phyloP scores from a whole-genome alignment of 2,888 invertebrate genomes.

The Pristionchus maxplancki region DNA sequence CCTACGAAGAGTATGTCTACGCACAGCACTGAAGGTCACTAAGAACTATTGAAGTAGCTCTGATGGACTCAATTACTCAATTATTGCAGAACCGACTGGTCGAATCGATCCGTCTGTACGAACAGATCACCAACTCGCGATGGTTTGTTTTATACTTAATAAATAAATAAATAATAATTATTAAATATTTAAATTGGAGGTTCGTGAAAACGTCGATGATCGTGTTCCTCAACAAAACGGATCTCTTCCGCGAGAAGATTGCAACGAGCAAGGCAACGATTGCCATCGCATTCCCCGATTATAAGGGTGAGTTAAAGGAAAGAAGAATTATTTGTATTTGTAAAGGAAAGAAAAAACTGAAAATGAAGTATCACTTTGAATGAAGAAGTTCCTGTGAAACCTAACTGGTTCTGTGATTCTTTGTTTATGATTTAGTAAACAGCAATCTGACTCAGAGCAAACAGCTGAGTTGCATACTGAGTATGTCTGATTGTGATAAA shows the following conservation, averaged over 20 bases:
- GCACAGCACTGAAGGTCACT: too few relatives aligned
- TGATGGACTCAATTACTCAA: neutral
- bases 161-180: slow-evolving; percentile 1
- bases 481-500: neutral
- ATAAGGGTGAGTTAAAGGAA: slow-evolving; percentile 76
- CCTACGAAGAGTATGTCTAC: too few relatives aligned
- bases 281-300: slow-evolving; percentile 74
- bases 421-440: too few relatives aligned
- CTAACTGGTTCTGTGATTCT: too few relatives aligned
- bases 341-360: neutral
- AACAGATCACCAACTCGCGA: slow-evolving; percentile 76
- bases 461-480: too few relatives aligned
- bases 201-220: slow-evolving; percentile 77
- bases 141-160: slow-evolving; percentile 62
- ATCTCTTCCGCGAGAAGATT: slow-evolving; percentile 76
- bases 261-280: slow-evolving; percentile 64
- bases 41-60: too few relatives aligned
- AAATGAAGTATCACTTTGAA: neutral
- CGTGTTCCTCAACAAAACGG: slow-evolving; percentile 73
- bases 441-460: too few relatives aligned
- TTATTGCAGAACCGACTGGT: slow-evolving; percentile 76
- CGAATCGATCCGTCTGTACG: slow-evolving; percentile 76
- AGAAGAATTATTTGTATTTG: neutral
- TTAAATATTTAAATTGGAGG: slow-evolving; percentile 53
- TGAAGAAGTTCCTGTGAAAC: too few relatives aligned